Conservation (phyloP, 2,113 vertebrate species). For the Ranitomeya imitator region DNA sequence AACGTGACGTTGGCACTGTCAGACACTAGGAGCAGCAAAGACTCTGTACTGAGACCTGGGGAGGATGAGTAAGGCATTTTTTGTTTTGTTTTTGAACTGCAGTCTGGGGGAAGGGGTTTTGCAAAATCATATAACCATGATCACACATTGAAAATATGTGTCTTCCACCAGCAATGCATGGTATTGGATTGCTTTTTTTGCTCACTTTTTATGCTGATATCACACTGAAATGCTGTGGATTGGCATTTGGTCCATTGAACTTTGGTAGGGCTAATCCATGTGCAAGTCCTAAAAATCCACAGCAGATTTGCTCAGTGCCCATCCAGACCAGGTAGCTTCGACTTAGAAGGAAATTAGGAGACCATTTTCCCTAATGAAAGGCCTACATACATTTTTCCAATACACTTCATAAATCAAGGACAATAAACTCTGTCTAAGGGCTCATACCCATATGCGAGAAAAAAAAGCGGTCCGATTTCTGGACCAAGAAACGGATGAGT, state of each 20-base stretch:
- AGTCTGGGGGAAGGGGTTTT: no score
- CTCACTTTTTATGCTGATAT: neutral
- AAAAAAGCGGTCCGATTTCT: no score
- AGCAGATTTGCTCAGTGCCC: neutral
- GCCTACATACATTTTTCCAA: neutral
- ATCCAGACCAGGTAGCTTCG: neutral
- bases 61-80: no score
- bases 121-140: neutral
- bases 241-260: no score
- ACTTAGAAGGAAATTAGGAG: neutral
- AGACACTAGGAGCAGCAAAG: no score
- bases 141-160: neutral
- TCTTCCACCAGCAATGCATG: neutral
- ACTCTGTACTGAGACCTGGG: no score
- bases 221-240: neutral
- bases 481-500: no score
- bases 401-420: neutral
- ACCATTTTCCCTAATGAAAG: neutral
- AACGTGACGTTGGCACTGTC: no score
- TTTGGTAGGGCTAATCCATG: neutral
- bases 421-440: neutral
- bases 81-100: no score
- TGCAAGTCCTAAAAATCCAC: neutral
- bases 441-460: no score
- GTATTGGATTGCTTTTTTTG: neutral